phyloP scores from a whole-genome alignment of 2,888 invertebrate genomes.

The Melanostoma mellinum region DNA sequence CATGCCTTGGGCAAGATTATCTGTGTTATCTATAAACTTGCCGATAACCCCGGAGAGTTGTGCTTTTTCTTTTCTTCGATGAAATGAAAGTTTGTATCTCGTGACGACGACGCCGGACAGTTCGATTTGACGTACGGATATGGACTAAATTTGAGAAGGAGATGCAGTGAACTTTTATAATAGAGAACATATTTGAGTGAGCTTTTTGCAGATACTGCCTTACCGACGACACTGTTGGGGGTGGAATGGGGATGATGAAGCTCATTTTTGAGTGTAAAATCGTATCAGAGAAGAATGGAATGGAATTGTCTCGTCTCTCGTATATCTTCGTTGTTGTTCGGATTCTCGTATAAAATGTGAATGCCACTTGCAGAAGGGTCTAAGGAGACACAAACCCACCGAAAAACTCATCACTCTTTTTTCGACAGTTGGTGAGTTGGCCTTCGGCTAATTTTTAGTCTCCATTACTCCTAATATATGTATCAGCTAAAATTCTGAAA shows the following conservation, averaged over 20 bases:
- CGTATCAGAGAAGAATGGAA: neutral
- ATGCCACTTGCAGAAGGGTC: too few relatives aligned
- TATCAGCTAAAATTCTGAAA: too few relatives aligned
- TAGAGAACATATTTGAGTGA: conserved; percentile 57
- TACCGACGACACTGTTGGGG: conserved; percentile 32
- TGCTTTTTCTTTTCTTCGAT: conserved; percentile 18
- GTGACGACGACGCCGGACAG: conserved; percentile 22
- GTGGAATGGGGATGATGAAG: neutral
- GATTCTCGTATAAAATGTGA: too few relatives aligned
- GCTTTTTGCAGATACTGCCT: conserved; percentile 40
- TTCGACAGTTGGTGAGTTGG: too few relatives aligned
- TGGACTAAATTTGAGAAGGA: conserved; percentile 55
- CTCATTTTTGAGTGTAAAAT: conserved; percentile 47
- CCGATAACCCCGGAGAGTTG: conserved; percentile 31
- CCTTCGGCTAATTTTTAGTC: too few relatives aligned
- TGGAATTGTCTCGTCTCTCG: neutral
- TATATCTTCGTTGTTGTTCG: too few relatives aligned
- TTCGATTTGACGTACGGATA: conserved; percentile 54
- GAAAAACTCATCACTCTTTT: too few relatives aligned
- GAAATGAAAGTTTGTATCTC: neutral
- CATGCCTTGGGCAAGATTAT: conserved; percentile 4
- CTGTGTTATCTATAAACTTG: conserved; percentile 9
- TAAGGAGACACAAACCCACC: too few relatives aligned
- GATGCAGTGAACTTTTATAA: conserved; percentile 65
- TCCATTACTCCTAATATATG: too few relatives aligned